Conservation (phyloP, 2,888 invertebrate genomes). For the Phaonia tiefii region DNA sequence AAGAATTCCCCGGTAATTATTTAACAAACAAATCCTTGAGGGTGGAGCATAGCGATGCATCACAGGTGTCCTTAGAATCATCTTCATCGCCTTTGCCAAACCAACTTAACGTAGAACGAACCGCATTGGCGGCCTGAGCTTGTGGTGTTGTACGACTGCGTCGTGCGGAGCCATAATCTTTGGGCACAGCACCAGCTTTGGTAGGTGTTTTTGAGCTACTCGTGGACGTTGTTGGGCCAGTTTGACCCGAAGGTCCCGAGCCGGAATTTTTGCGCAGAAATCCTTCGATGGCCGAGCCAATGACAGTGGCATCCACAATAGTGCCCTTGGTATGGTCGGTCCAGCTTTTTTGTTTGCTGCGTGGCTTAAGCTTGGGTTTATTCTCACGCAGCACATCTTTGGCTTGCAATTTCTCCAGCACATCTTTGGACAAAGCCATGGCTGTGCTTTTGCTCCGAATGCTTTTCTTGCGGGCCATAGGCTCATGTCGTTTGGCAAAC, state of each 20-base stretch:
- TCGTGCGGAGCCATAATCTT: slow-evolving; percentile 75
- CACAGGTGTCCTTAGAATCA: slow-evolving; percentile 86
- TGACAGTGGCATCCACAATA: slow-evolving; percentile 89
- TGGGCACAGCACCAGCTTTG: slow-evolving; percentile 80
- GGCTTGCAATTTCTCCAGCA: slow-evolving; percentile 82
- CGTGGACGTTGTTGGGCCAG: slow-evolving; percentile 46
- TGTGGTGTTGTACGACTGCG: slow-evolving; percentile 71
- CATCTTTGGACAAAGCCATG: slow-evolving; percentile 83
- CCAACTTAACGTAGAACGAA: slow-evolving; percentile 81
- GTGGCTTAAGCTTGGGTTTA: slow-evolving; percentile 79
- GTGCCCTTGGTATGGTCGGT: slow-evolving; percentile 82
- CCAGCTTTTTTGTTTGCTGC: slow-evolving; percentile 78
- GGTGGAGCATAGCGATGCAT: slow-evolving; percentile 90
- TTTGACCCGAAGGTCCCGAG: slow-evolving; percentile 74
- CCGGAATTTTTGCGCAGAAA: slow-evolving; percentile 84
- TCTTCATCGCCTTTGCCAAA: slow-evolving; percentile 86
- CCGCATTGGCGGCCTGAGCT: slow-evolving; percentile 75
- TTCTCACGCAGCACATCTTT: slow-evolving; percentile 80
- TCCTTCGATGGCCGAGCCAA: slow-evolving; percentile 92
- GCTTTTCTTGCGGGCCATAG: slow-evolving; percentile 85
- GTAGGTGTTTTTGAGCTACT: slow-evolving; percentile 66
- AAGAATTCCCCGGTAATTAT: slow-evolving; percentile 81
- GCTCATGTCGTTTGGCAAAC: slow-evolving; percentile 90
- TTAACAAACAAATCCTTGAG: slow-evolving; percentile 93
- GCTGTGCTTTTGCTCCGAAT: slow-evolving; percentile 81